Percentiles rank a stretch among this genome's conserved stretches.
Conservation (phyloP, 2,888 invertebrate species). For the Drosophila diplacantha region DNA sequence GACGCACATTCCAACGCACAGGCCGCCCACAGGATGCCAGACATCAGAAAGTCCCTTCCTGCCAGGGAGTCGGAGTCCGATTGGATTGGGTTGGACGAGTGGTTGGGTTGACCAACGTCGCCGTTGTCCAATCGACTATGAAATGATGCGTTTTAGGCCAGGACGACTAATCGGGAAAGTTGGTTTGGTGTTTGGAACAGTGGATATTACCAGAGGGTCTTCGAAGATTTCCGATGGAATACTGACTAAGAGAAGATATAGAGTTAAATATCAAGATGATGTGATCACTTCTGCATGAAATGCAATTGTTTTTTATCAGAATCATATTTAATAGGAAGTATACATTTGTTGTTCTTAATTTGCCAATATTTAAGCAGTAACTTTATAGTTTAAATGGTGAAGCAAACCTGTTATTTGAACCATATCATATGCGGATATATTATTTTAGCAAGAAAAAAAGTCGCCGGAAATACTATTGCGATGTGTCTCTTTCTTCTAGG, state of each 20-base stretch:
- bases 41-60: slow-evolving; percentile 40
- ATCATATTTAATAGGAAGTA: no score
- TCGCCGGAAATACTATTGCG: no score
- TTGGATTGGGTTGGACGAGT: slow-evolving; percentile 23
- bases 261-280: background rate
- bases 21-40: slow-evolving; percentile 26
- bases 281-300: no score
- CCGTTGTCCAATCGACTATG: slow-evolving; percentile 68
- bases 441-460: no score
- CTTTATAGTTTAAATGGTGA: background rate
- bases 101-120: slow-evolving; percentile 50
- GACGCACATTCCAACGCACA: slow-evolving; percentile 48
- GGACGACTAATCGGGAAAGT: slow-evolving; percentile 63
- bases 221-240: background rate
- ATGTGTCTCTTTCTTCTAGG: background rate
- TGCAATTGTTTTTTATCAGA: background rate
- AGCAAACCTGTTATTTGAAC: no score
- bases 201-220: slow-evolving; percentile 18
- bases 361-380: background rate
- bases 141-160: slow-evolving; percentile 65
- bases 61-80: slow-evolving; percentile 36
- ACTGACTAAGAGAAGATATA: no score
- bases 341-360: no score
- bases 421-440: background rate
- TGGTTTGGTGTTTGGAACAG: slow-evolving; percentile 40